A percentile compares a stretch with the other conserved stretches of the same genome.
Conservation (phyloP, 1,140 invertebrate species). For the Chrysoperla carnea region DNA sequence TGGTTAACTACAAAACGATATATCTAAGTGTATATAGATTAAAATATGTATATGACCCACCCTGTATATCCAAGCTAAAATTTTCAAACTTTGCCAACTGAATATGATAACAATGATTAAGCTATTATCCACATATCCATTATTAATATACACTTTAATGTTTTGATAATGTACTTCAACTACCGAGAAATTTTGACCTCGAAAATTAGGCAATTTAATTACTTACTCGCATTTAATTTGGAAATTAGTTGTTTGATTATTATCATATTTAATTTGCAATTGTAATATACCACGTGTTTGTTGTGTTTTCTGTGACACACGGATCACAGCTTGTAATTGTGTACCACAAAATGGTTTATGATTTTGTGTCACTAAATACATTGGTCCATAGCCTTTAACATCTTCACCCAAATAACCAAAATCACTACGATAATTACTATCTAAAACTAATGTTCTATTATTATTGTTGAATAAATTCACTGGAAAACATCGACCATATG, state of each 20-base stretch:
- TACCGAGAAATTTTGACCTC: too few species aligned
- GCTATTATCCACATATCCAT: too few species aligned
- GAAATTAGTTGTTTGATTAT: conserved; percentile 12
- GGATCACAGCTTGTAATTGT: conserved; percentile 18
- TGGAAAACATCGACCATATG: conserved; percentile 21
- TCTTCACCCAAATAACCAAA: conserved; percentile 19
- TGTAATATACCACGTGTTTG: conserved; percentile 15
- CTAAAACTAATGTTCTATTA: conserved; percentile 9
- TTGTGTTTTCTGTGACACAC: conserved; percentile 16
- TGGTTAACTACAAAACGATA: too few species aligned
- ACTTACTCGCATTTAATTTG: conserved; percentile 18
- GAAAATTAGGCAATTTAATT: background rate
- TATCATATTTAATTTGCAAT: conserved; percentile 12
- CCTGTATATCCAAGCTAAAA: too few species aligned
- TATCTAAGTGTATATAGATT: too few species aligned
- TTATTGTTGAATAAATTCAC: conserved; percentile 8
- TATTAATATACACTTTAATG: background rate
- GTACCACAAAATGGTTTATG: conserved; percentile 20
- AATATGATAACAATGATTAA: too few species aligned
- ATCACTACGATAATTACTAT: conserved; percentile 13
- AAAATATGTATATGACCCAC: too few species aligned
- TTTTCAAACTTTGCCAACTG: too few species aligned
- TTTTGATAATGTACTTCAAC: conserved; percentile 1
- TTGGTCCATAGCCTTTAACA: conserved; percentile 18
- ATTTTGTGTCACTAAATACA: conserved; percentile 20